Evolutionary conservation across 2,113 vertebrate genomes (phyloP), one percentile per base, ranked within the genome.

Genomic region (Chionomys nivalis): DNA sequence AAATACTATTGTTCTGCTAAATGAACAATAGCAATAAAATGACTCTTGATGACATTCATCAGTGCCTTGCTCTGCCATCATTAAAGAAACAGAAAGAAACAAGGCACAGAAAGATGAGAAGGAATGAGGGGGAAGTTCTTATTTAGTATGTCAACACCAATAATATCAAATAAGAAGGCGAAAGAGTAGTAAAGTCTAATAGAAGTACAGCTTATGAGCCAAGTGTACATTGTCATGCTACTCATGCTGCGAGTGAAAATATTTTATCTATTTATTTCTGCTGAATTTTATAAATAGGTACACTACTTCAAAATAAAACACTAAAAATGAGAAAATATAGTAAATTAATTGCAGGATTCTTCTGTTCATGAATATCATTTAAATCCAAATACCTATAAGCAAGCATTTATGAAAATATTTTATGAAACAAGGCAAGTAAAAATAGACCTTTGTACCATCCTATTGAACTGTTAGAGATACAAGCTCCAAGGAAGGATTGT

Each of bases 361-460:
- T 94, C 31, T 95, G 58, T 63, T 70, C 87, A 91, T 78, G 49
- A 83, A 73, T 79, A 70, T 66, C 49, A 93, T 33, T 94, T 72
- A 91, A 93, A 85, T 61, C n/a, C 10, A 91, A 85, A 55, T 81
- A 70, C 66, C 39, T 66, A 14, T 11, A 93, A 95, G 23, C 70
- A 70, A 96, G 93, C 73, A 39, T 75, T 96, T 95, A 92, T 88
- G 94, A 83, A 63, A 14, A 39, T 5, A 21, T 39, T 3, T 89
- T 82, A 14, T 21, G 10, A 82, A 39, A 68, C 92, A 93, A 95
- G 81, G 31, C 7, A 58, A 28, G 4, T 26, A 23, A 68, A 92
- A 95, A 44, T 65, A 6, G 0, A 2, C 5, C 36, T 63, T 21
- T 28, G 10, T 49, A 10, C 49, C 5, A 65, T 13, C 89, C 0